These are phyloP conservation scores for Heliconius erato DNA, from an alignment of 2,888 invertebrate species.

Conservation along the genomic window DNA sequence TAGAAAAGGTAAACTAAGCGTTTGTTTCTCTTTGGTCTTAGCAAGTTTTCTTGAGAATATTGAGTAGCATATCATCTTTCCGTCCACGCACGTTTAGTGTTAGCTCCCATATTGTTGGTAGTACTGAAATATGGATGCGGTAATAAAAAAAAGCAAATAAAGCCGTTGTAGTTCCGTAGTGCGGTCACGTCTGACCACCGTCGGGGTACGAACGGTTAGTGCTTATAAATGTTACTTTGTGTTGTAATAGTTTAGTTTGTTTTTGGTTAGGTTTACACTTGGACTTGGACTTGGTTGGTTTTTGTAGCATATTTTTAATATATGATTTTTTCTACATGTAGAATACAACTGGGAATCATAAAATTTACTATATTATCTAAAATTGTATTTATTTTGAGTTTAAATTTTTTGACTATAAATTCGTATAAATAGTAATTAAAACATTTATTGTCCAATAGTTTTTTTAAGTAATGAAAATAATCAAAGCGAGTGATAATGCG, in stretches of 20 bases:
- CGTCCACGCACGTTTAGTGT: slow-evolving; percentile 78
- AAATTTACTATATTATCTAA: no score
- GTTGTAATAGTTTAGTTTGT: slow-evolving; percentile 59
- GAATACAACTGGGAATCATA: no score
- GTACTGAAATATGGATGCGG: slow-evolving; percentile 82
- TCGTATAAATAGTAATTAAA: no score
- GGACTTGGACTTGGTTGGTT: not conserved
- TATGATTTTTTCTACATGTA: not conserved
- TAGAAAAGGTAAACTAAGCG: not conserved
- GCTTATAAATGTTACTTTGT: slow-evolving; percentile 57
- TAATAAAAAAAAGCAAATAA: slow-evolving; percentile 82
- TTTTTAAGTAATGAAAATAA: no score
- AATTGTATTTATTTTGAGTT: no score
- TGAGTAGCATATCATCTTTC: slow-evolving; percentile 74
- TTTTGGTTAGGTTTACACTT: slow-evolving; percentile 13
- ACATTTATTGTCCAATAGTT: no score
- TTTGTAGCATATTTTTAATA: not conserved
- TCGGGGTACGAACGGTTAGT: slow-evolving; percentile 53
- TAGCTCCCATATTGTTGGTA: slow-evolving; percentile 77
- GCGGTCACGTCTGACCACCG: slow-evolving; percentile 71
- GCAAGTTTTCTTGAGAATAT: slow-evolving; percentile 65
- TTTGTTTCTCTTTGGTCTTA: slow-evolving; percentile 60
- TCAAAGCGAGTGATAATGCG: no score
- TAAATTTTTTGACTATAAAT: no score
- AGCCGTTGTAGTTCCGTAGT: slow-evolving; percentile 65